phyloP scores from a whole-genome alignment of 30 jellyfish, hydroid and myxozoan genomes.

The Catostylus mosaicus region DNA sequence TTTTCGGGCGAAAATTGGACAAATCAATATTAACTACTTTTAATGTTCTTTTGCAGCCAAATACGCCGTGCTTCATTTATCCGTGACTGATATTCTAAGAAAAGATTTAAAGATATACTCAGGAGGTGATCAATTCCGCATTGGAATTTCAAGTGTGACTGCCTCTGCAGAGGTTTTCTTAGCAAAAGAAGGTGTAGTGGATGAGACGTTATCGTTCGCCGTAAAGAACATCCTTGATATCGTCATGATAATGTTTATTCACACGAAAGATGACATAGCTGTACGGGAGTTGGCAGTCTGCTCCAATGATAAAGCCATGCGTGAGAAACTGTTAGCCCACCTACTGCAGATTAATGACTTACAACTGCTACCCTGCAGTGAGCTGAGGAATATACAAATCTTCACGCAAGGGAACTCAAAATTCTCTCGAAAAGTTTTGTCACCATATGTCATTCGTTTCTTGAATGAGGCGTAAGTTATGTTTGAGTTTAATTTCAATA shows the following conservation, averaged over 20 bases:
- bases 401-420: constrained; percentile 43
- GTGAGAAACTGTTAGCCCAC: background rate
- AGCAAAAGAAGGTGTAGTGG: constrained; percentile 34
- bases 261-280: constrained; percentile 27
- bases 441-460: constrained; percentile 69
- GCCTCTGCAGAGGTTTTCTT: constrained; percentile 36
- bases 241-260: constrained; percentile 69
- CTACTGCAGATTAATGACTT: constrained; percentile 24
- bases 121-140: background rate
- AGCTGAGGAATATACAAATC: background rate
- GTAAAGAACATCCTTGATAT: constrained; percentile 24
- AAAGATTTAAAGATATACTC: constrained; percentile 71
- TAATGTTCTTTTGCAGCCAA: constrained; percentile 61
- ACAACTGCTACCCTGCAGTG: background rate
- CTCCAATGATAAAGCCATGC: constrained; percentile 11
- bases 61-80: constrained; percentile 44
- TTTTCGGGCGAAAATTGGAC: no score
- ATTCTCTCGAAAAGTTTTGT: constrained; percentile 73
- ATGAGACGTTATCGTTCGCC: constrained; percentile 12
- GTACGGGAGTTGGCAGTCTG: constrained; percentile 58
- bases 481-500: background rate
- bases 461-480: constrained; percentile 50
- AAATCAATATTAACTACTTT: no score
- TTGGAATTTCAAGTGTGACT: constrained; percentile 80
- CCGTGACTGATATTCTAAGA: constrained; percentile 69